Percentiles rank a stretch among this genome's conserved stretches.
These are phyloP conservation scores for Drosophila nikananu DNA, from an alignment of 1,140 invertebrate genomes.

Conservation along the genomic window DNA sequence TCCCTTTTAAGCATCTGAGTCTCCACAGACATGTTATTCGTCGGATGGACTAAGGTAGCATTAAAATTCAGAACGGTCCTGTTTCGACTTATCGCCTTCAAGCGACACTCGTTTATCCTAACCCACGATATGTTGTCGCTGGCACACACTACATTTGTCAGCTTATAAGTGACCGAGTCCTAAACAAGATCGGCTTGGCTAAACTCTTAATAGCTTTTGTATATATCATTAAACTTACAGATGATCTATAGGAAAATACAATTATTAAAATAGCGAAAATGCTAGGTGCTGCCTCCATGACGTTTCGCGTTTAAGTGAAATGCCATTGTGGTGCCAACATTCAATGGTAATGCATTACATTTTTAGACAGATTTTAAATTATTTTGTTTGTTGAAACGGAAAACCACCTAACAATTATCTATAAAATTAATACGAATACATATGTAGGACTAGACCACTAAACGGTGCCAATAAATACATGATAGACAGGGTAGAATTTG, in stretches of 20 bases:
- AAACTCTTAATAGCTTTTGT: too few relatives aligned
- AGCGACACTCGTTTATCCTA: conserved; percentile 21
- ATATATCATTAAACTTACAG: conserved; percentile 5
- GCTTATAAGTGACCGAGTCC: conserved; percentile 11
- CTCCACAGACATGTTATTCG: neutral
- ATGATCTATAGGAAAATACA: neutral
- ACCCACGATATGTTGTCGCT: conserved; percentile 25
- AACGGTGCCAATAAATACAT: neutral
- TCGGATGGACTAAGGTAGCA: conserved; percentile 4
- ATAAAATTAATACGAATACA: neutral
- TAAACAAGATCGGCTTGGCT: neutral
- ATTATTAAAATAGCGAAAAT: neutral
- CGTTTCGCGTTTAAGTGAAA: neutral
- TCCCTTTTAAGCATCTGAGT: conserved; percentile 1
- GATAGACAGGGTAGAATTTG: neutral
- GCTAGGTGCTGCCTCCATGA: neutral
- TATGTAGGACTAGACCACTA: neutral
- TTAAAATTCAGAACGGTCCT: conserved; percentile 18
- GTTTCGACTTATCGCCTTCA: conserved; percentile 21
- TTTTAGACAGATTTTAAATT: neutral
- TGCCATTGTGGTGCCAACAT: neutral
- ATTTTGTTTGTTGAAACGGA: conserved; percentile 3
- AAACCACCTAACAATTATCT: neutral
- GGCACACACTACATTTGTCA: conserved; percentile 7
- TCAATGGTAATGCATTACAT: neutral